Conservation (phyloP, 2,113 vertebrate species). For the Urocynchramus pylzowi region DNA sequence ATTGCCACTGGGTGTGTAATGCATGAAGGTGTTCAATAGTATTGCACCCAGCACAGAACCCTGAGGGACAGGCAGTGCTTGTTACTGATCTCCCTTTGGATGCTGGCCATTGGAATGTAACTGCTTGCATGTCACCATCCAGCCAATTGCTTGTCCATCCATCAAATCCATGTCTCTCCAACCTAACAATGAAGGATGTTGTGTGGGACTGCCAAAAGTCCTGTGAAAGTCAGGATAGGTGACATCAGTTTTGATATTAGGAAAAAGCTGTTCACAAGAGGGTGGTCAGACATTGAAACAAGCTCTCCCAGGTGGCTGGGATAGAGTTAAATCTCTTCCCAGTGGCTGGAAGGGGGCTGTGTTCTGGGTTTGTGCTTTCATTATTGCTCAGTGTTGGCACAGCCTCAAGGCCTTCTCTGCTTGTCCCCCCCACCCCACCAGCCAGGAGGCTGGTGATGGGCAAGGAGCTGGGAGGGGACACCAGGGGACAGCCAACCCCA, state of each 20-base stretch:
- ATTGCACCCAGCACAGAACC: accelerated
- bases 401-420: background rate
- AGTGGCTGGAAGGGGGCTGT: background rate
- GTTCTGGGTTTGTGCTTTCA: background rate
- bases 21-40: background rate
- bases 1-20: background rate
- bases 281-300: background rate
- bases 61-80: background rate
- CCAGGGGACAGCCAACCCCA: background rate
- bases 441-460: accelerated
- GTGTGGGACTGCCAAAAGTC: background rate
- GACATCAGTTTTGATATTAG: background rate
- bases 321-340: background rate
- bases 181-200: accelerated
- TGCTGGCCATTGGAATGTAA: background rate
- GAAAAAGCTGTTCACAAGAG: background rate
- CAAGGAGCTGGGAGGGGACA: background rate
- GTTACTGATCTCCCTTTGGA: background rate
- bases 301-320: background rate
- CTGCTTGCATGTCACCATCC: background rate
- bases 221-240: background rate
- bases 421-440: background rate
- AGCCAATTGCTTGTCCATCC: background rate
- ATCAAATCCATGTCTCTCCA: accelerated
- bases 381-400: background rate